Evolutionary conservation across 2,888 invertebrate genomes (phyloP), one percentile per base, ranked within the genome.

Genomic region (Neelides folsomi): DNA sequence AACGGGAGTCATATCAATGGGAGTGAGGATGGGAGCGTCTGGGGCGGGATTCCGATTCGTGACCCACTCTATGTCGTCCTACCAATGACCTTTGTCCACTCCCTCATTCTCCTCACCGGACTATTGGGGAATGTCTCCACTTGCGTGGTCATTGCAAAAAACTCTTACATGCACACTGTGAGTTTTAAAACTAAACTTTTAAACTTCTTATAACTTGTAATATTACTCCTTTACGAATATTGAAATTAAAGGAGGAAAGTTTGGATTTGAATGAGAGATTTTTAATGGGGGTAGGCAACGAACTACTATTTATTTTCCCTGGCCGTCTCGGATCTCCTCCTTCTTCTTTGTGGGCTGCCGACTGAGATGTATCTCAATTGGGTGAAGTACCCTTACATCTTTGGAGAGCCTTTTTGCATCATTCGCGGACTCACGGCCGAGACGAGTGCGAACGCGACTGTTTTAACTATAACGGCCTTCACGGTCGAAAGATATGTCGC

Each of bases 401-500:
- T 89, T 59, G 84, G 84, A 1, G 84, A 86, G 67, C 76, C 77
- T 5, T 79, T 85, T 62, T 90, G 89, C 70, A 76, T 85, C 10
- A 71, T 82, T 10, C 77, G 86, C 37, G 83, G 83, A 7, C 76
- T 88, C 46, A 80, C 85, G 0, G 84, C 88, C 0, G 90, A 90
- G 71, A 85, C 85, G n/a, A 82, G 84, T 0, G 81, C 83, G 16
- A 85, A 86, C 67, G 86, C 86, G 1, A 88, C 88, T 0, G 87
- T 90, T 1, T 63, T 75, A 39, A 74, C 73, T 10, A 90, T 90
- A 66, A 86, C 87, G 0, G 86, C 87, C 2, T 90, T 89, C 70
- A 89, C 88, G 0, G 78, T 84, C 38, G 89, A 89, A 68, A 75
- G 90, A 56, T 92, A 87, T 68, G 80, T 87, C 37, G 87, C 87